A percentile compares a stretch with the other conserved stretches of the same genome.
Conservation (phyloP, 1,140 invertebrate species). For the Anastrepha ludens region DNA sequence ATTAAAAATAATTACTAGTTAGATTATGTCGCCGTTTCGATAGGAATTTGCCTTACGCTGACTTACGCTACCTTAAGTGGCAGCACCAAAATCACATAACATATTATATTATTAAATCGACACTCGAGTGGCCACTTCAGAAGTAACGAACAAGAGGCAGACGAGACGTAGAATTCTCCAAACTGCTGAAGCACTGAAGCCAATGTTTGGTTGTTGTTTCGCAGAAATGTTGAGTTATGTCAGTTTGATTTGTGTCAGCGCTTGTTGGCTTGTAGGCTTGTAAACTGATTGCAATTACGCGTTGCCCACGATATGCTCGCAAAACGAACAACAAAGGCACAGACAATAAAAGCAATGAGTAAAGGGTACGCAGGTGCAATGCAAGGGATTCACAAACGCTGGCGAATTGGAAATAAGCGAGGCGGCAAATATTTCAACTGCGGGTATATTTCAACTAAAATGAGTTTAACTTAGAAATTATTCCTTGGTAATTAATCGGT, state of each 20-base stretch:
- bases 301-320: background rate
- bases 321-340: background rate
- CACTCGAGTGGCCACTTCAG: slow-evolving; percentile 45
- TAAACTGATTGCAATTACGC: slow-evolving; percentile 20
- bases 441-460: too few species aligned
- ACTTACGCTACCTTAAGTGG: background rate
- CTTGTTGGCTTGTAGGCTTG: slow-evolving; percentile 21
- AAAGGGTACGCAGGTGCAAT: background rate
- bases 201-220: background rate
- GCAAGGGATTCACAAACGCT: background rate
- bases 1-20: background rate
- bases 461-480: too few species aligned
- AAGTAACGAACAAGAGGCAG: background rate
- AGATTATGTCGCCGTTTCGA: slow-evolving; percentile 23
- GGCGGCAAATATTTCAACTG: too few species aligned
- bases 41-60: background rate
- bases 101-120: slow-evolving; percentile 6
- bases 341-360: background rate
- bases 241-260: slow-evolving; percentile 36
- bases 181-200: background rate
- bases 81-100: slow-evolving; percentile 3
- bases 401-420: background rate
- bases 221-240: background rate
- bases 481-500: too few species aligned
- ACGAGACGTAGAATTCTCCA: slow-evolving; percentile 14